Percentiles rank a stretch among this genome's conserved stretches.
These are phyloP conservation scores for Sebastes wilsoni DNA, from an alignment of 2,797 vertebrate genomes.

Conservation along the genomic window DNA sequence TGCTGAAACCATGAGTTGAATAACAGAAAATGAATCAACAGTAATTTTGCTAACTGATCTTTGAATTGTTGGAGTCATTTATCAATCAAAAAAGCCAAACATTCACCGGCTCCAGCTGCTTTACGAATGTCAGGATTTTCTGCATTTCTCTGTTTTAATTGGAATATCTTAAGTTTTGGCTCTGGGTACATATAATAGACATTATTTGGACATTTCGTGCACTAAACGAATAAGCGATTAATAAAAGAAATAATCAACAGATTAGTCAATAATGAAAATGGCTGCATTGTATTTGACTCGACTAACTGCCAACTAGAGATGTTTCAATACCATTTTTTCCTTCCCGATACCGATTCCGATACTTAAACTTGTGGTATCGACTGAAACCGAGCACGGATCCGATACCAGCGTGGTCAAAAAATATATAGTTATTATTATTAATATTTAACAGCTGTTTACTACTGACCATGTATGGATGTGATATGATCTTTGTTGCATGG, in stretches of 20 bases:
- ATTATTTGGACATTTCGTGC: neutral
- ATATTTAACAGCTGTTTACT: too few relatives aligned
- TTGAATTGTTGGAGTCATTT: neutral
- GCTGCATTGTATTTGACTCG: neutral
- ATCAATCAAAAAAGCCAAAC: neutral
- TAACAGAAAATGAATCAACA: neutral
- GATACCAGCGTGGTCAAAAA: too few relatives aligned
- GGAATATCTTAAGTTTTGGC: neutral
- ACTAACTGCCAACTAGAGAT: neutral
- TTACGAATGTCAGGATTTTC: neutral
- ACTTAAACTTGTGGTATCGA: too few relatives aligned
- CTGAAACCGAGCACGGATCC: too few relatives aligned
- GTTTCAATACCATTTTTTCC: too few relatives aligned
- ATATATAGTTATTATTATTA: too few relatives aligned
- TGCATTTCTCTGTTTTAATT: neutral
- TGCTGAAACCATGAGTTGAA: neutral
- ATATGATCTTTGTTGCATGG: too few relatives aligned
- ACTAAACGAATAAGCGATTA: neutral
- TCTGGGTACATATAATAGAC: neutral
- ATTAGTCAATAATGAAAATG: neutral
- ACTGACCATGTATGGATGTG: too few relatives aligned
- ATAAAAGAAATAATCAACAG: neutral
- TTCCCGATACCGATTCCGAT: too few relatives aligned
- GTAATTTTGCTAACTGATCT: neutral
- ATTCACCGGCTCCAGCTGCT: neutral